Evolutionary conservation across 2,797 vertebrate genomes (phyloP), one percentile per base, ranked within the genome.

Genomic region (Eospalax fontanierii): DNA sequence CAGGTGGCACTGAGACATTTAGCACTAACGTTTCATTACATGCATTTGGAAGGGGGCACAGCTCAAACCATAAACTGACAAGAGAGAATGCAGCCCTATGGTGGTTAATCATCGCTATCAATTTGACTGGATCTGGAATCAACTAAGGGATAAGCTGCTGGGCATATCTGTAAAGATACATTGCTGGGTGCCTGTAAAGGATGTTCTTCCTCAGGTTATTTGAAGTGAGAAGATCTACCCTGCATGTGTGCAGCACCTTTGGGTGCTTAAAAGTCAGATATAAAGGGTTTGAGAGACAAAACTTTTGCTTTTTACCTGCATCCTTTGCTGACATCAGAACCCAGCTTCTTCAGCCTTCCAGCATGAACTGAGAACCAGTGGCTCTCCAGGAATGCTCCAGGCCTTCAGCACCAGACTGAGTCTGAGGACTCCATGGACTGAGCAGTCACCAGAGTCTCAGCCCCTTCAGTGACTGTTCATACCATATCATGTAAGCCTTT

Each of bases 1-100:
- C 73, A 92, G 46, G 18, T 59, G n/a, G 9, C 46, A 89, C 57
- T 89, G 43, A 87, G 38, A 79, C 82, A 68, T 82, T 84, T 90
- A 86, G 43, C 22, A 14, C 63, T 82, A 78, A 54, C 10, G 68
- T 18, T 35, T 87, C 46, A 59, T 22, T 33, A 90, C 18, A 76
- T 68, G 30, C 90, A 83, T 68, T 61, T 78, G 21, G 21, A 59
- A 63, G 30, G 61, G 50, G 26, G 73, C 7, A 89, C 18, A 76
- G 71, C 46, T 91, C 54, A 75, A 81, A 18, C 22, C 12, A 50
- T 80, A 82, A 91, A 76, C 70, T 70, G 50, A 87, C 75, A 88
- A 87, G 54, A 71, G 4, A 74, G 16, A 95, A 94, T 87, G 71
- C 40, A 84, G 66, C 7, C 7, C 28, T 89, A 43, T 83, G 82